Evolutionary conservation across 2,113 vertebrate species (phyloP).

Genomic region (Amblyornis subalaris): DNA sequence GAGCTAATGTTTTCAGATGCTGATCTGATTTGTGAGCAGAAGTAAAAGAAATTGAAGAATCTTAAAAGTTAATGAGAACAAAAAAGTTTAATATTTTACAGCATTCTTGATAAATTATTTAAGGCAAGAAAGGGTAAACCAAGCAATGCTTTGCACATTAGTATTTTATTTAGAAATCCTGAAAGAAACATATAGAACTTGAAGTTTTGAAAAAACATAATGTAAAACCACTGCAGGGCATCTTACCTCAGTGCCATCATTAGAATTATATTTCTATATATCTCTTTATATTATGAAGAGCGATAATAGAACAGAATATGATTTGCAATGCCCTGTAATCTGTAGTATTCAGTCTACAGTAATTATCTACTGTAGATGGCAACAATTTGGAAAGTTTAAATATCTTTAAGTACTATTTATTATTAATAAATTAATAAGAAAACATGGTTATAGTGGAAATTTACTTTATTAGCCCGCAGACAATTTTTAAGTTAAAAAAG

Average conservation of each 20-base stretch:
- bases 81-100: constrained; percentile 17
- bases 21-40: background rate
- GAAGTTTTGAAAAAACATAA: background rate
- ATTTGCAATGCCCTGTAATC: background rate
- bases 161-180: background rate
- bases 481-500: background rate
- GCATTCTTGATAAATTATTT: background rate
- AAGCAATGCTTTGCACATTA: background rate
- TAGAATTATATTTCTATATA: background rate
- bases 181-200: background rate
- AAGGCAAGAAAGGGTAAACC: background rate
- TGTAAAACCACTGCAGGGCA: background rate
- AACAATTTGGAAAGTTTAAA: background rate
- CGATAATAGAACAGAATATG: background rate
- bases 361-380: background rate
- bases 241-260: background rate
- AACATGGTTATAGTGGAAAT: background rate
- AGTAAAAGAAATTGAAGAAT: background rate
- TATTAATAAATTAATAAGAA: background rate
- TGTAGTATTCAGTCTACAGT: background rate
- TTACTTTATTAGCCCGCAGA: background rate
- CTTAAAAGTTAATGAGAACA: background rate
- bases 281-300: background rate
- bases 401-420: background rate
- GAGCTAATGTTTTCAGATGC: background rate